These are phyloP conservation scores for Choloepus hoffmanni DNA, from an alignment of 2,113 vertebrate genomes.

Conservation along the genomic window DNA sequence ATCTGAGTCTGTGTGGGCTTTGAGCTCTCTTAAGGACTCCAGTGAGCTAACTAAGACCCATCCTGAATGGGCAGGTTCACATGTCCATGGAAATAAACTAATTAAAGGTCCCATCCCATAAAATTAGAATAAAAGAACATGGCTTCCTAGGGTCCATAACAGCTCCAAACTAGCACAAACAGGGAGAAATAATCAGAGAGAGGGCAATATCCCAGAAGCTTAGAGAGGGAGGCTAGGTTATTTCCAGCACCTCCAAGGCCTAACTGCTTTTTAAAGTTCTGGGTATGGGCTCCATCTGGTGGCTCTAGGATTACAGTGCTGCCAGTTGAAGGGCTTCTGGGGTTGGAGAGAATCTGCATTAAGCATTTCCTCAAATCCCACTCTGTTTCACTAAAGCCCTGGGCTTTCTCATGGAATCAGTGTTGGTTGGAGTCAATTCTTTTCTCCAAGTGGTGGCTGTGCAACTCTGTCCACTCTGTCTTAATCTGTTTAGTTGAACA, in stretches of 20 bases:
- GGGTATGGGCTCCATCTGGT: slow-evolving; percentile 61
- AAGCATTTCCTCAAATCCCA: not conserved
- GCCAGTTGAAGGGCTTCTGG: not conserved
- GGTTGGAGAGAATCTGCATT: not conserved
- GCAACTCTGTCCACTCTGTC: not conserved
- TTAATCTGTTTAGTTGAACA: not conserved
- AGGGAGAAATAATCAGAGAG: not conserved
- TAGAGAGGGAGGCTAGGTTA: not conserved
- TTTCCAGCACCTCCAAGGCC: rapidly evolving
- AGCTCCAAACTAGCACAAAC: too few relatives aligned
- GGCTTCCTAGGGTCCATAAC: too few relatives aligned
- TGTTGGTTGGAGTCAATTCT: not conserved
- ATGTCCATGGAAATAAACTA: too few relatives aligned
- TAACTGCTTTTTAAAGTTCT: not conserved
- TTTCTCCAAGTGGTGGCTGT: not conserved
- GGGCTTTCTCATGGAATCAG: slow-evolving; percentile 3
- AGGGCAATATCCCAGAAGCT: not conserved
- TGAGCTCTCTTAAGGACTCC: too few relatives aligned
- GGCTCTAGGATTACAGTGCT: not conserved
- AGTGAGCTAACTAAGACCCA: too few relatives aligned
- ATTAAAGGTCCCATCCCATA: too few relatives aligned
- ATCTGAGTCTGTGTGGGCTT: too few relatives aligned
- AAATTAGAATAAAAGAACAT: too few relatives aligned
- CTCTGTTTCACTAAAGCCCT: not conserved
- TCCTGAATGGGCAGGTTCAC: too few relatives aligned